These are phyloP conservation scores for Grallaria varia DNA, from an alignment of 2,113 vertebrate genomes.

Conservation along the genomic window DNA sequence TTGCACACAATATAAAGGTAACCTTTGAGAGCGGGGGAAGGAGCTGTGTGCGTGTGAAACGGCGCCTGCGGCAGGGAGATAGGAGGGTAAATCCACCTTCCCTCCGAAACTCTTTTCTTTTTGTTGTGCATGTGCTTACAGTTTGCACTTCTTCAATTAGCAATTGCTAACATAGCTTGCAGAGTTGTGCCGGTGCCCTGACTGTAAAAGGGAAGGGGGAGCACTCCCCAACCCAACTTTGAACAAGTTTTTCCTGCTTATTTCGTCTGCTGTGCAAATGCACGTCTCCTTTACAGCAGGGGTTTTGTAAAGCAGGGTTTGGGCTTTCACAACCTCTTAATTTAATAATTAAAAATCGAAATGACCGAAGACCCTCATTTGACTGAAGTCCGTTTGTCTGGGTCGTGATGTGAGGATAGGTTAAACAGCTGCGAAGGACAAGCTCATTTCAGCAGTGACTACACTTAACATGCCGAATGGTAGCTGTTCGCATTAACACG, in stretches of 20 bases:
- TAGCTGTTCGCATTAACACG: background rate
- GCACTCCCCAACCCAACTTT: background rate
- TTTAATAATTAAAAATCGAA: background rate
- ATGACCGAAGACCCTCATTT: background rate
- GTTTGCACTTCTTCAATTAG: slow-evolving; percentile 40
- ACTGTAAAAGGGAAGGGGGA: background rate
- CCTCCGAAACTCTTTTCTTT: background rate
- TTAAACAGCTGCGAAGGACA: background rate
- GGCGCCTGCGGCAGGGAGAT: slow-evolving; percentile 22
- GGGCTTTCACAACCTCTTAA: background rate
- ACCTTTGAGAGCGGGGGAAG: slow-evolving; percentile 44
- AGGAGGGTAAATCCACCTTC: slow-evolving; percentile 37
- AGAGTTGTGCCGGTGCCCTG: slow-evolving; percentile 2
- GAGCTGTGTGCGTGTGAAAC: background rate
- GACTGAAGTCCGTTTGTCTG: background rate
- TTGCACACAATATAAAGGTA: slow-evolving; percentile 19
- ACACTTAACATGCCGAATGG: background rate
- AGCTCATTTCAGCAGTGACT: background rate
- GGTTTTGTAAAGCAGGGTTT: background rate
- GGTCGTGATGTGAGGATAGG: background rate
- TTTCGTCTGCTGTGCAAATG: background rate
- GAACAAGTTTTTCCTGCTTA: background rate
- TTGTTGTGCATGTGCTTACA: slow-evolving; percentile 47
- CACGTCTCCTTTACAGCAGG: background rate
- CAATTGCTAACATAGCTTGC: background rate